Evolutionary conservation across 2,113 vertebrate genomes (phyloP).

Genomic region (Chloropsis hardwickii): DNA sequence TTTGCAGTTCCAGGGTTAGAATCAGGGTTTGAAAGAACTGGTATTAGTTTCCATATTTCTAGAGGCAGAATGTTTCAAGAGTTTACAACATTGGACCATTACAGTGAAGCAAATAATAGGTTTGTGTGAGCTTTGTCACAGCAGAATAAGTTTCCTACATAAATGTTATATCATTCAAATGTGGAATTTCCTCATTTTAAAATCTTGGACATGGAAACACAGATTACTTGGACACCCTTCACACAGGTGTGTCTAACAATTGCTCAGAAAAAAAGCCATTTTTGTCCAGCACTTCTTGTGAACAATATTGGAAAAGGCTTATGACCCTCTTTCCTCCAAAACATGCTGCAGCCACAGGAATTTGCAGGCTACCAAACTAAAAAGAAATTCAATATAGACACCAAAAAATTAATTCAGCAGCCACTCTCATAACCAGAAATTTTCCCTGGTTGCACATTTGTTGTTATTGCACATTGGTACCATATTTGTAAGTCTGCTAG

Average conservation of each 20-base stretch:
- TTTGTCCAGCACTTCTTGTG: not conserved
- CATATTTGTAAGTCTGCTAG: not conserved
- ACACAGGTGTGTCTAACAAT: not conserved
- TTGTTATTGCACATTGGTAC: not conserved
- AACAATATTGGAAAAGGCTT: not conserved
- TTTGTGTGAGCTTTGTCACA: not conserved
- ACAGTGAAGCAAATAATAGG: not conserved
- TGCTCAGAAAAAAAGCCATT: not conserved
- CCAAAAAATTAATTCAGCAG: not conserved
- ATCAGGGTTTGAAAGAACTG: not conserved
- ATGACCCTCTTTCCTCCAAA: not conserved
- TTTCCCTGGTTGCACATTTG: not conserved
- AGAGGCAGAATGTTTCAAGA: not conserved
- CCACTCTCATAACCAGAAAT: not conserved
- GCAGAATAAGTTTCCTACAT: not conserved
- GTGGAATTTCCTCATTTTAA: not conserved
- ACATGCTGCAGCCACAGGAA: not conserved
- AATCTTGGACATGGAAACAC: not conserved
- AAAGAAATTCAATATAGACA: not conserved
- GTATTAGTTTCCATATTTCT: not conserved
- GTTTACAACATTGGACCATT: not conserved
- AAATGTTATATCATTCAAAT: not conserved
- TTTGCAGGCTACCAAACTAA: not conserved
- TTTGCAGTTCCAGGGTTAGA: not conserved
- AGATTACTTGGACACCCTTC: not conserved